phyloP scores from a whole-genome alignment of 2,888 invertebrate species.

The Volucella bombylans region DNA sequence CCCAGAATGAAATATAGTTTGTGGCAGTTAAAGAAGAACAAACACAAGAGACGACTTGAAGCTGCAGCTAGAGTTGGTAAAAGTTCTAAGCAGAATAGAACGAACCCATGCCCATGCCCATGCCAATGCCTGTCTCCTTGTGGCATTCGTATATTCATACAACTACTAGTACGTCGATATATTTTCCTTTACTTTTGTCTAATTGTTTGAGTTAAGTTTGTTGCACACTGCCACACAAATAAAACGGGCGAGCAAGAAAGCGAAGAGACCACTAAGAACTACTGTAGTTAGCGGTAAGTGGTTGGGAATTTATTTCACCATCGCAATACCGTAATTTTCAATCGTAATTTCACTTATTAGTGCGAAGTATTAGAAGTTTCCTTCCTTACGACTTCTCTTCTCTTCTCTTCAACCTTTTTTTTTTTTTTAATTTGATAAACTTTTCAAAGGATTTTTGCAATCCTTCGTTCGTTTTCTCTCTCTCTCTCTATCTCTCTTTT shows the following conservation, averaged over 20 bases:
- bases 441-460: too few species aligned
- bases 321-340: slow-evolving; percentile 51
- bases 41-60: neutral
- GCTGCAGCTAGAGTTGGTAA: slow-evolving; percentile 5
- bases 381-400: neutral
- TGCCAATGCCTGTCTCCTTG: neutral
- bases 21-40: slow-evolving; percentile 39
- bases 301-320: slow-evolving; percentile 34
- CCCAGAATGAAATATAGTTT: slow-evolving; percentile 64
- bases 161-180: neutral
- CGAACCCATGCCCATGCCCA: slow-evolving; percentile 4
- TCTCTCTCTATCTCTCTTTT: too few species aligned
- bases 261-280: neutral
- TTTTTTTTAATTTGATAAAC: too few species aligned
- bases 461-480: too few species aligned
- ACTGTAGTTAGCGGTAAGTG: slow-evolving; percentile 25
- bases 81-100: slow-evolving; percentile 43
- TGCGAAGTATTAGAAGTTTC: too few species aligned
- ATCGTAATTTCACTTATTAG: slow-evolving; percentile 26
- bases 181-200: slow-evolving; percentile 41
- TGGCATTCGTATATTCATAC: neutral
- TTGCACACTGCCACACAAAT: slow-evolving; percentile 40
- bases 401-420: neutral
- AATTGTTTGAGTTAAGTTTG: slow-evolving; percentile 62
- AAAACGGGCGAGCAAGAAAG: slow-evolving; percentile 1